phyloP scores from a whole-genome alignment of 2,113 vertebrate species.

The Noturus placidus region DNA sequence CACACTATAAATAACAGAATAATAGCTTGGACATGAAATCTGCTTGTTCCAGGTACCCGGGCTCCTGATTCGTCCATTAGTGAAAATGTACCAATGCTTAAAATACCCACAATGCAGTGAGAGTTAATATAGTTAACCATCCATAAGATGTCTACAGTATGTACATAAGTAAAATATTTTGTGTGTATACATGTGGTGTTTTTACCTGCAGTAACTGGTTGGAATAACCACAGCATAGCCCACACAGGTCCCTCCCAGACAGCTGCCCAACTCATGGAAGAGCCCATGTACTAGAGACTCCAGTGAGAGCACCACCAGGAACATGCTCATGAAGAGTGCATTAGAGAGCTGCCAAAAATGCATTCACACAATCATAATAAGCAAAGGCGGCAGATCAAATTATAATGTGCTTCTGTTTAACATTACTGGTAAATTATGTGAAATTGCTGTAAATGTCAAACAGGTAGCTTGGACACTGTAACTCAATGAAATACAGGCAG shows the following conservation, averaged over 20 bases:
- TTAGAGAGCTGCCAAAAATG: slow-evolving; percentile 74
- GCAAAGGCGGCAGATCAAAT: not conserved
- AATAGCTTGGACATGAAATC: not conserved
- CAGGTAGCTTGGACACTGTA: not conserved
- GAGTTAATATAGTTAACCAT: not conserved
- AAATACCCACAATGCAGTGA: not conserved
- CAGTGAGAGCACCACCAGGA: slow-evolving; percentile 89
- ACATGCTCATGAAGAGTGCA: slow-evolving; percentile 88
- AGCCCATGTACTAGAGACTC: slow-evolving; percentile 91
- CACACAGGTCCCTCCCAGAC: slow-evolving; percentile 92
- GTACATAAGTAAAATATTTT: not conserved
- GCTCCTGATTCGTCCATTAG: not conserved
- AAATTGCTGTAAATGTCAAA: not conserved
- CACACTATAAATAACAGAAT: not conserved
- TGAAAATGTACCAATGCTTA: not conserved
- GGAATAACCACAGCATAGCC: slow-evolving; percentile 95
- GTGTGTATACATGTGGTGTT: not conserved
- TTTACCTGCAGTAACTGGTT: slow-evolving; percentile 92
- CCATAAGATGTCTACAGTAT: not conserved
- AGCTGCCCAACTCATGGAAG: slow-evolving; percentile 91
- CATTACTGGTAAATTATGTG: not conserved
- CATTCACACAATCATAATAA: not conserved
- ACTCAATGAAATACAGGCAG: not conserved
- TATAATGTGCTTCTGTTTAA: not conserved
- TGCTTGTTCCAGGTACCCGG: not conserved